Evolutionary conservation across 2,113 vertebrate genomes (phyloP), one percentile per base, ranked within the genome.

Genomic region (Galemys pyrenaicus): DNA sequence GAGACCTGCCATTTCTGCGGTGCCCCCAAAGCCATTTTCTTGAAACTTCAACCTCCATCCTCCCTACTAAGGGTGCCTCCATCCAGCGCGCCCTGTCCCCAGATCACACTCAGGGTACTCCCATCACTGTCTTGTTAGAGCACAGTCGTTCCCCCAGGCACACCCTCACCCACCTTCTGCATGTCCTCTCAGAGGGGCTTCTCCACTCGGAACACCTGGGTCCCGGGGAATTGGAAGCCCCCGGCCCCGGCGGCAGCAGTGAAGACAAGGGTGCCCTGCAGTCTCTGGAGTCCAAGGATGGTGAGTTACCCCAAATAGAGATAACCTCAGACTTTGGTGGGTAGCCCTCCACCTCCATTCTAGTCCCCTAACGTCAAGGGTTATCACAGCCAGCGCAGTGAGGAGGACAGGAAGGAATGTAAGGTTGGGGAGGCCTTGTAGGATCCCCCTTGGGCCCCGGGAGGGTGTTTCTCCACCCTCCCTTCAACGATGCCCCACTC

Each of bases 221-320:
- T 46, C 96, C 93, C 26, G 87, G 0, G 44, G 97, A 96, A 17
- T 41, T 97, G 93, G 96, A 97, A 60, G 87, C n/a, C 30, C 58
- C 96, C 17, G 65, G 44, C 39, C 64, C 93, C 0, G 92, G 58
- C 39, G 70, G 90, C 73, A 97, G 89, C 94, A 96, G 87, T 24
- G 97, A 97, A 64, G 95, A 97, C 87, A 96, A 97, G 65, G 32
- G 92, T 44, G 96, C 93, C n/a, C 81, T 73, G 13, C 96, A 84
- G 71, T 54, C 89, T 86, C 92, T 60, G 15, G 96, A 96, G 37
- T 26, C 95, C 73, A 96, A 97, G 46, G 96, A 97, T 1, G 97
- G 97, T 97, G 82, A 97, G 96, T 84, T 35, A 90, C 10, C n/a
- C 79, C 64, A 26, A 58, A 10, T 28, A 2, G 1, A 30, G 32